phyloP scores from a whole-genome alignment of 2,888 invertebrate genomes.

The Tanaodytes sp. region DNA sequence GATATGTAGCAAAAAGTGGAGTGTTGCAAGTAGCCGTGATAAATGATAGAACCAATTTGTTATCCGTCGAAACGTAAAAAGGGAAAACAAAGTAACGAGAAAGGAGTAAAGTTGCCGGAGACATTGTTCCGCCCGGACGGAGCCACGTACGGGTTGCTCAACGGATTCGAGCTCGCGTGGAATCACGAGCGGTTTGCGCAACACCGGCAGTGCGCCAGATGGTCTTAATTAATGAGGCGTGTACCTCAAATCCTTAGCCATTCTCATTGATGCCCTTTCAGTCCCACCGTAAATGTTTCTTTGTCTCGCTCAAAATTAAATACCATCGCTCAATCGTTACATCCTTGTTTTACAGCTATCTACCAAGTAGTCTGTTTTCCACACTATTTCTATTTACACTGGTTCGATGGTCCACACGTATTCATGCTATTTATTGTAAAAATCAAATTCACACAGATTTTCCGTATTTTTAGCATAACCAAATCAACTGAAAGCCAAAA shows the following conservation, averaged over 20 bases:
- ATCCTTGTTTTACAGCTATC: no score
- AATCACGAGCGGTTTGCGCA: conserved; percentile 51
- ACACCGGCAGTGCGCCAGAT: conserved; percentile 45
- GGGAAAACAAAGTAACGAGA: conserved; percentile 35
- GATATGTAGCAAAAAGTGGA: neutral
- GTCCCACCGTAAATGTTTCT: conserved; percentile 36
- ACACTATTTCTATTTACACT: no score
- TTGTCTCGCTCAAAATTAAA: no score
- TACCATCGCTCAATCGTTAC: no score
- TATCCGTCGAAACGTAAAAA: conserved; percentile 29
- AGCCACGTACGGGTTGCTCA: conserved; percentile 43
- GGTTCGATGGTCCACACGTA: no score
- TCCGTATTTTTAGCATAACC: no score
- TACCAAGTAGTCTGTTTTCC: no score
- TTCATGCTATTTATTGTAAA: no score
- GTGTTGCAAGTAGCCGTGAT: conserved; percentile 28
- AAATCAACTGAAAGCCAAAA: no score
- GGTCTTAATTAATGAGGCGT: conserved; percentile 53
- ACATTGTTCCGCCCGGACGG: conserved; percentile 49
- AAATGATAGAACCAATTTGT: conserved; percentile 42
- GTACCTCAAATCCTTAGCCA: conserved; percentile 41
- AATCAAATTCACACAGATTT: no score
- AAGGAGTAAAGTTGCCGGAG: conserved; percentile 30
- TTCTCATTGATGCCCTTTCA: conserved; percentile 48
- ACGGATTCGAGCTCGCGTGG: conserved; percentile 33